Evolutionary conservation across 2,888 invertebrate species (phyloP), one percentile per base, ranked within the genome.

Genomic region (Pollenia labialis): DNA sequence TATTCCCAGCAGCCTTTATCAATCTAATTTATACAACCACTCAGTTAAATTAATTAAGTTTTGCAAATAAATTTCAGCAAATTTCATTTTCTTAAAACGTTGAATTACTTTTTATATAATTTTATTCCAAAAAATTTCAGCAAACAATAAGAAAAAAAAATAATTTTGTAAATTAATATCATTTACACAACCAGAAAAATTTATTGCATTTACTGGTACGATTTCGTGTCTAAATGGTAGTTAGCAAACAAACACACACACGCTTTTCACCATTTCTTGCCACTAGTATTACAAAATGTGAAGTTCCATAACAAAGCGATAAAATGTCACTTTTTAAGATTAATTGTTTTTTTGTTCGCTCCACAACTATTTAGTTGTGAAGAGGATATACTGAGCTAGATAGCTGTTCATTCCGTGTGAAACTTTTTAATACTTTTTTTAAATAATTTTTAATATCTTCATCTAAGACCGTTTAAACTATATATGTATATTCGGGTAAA

Each of bases 181-280:
- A 62, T 71, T 80, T 80, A 18, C 48, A n/a, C 58, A 80, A 62
- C 16, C 52, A 62, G 50, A 54, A 62, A 42, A 54, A 79, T 71
- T 54, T 80, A 71, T 80, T 62, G 16, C 16, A 44, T 71, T 71
- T 16, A 60, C n/a, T 14, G 8, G 14, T 3, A 42, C 12, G 32
- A 69, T 58, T 58, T 58, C 58, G 48, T 60, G 40, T 18, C 14
- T 11, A 16, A 56, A 18, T 3, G 16, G 14, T 14, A 32, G 32
- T 32, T 8, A 62, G 8, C 40, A 18, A 16, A 42, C 40, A 18
- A 40, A 52, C 2, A 50, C 23, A 40, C 12, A 50, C 16, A 52
- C 16, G 18, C 8, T 10, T 14, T 58, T 3, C 58, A 14, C 23
- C 1, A 50, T n/a, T 6, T 32, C 32, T 4, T 32, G 32, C 32